Conservation (phyloP, 2,888 invertebrate species). For the Mesorhabditis spiculigera region DNA sequence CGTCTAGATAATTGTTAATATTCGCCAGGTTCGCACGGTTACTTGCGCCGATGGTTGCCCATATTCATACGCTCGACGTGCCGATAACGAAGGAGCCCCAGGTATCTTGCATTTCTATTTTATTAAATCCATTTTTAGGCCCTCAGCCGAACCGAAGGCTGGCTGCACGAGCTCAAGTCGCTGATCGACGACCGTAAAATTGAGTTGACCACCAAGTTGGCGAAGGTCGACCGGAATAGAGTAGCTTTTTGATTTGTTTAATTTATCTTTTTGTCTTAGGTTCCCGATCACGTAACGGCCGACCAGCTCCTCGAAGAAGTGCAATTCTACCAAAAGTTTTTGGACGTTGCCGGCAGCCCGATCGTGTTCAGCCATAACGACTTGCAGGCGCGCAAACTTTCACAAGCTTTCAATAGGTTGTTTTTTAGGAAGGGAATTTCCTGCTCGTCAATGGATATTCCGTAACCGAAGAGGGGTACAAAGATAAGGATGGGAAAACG, state of each 20-base stretch:
- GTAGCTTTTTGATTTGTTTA: constrained; percentile 13
- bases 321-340: constrained; percentile 36
- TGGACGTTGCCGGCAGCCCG: constrained; percentile 62
- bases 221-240: constrained; percentile 26
- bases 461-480: constrained; percentile 28
- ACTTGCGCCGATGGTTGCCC: constrained; percentile 87
- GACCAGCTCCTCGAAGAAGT: constrained; percentile 37
- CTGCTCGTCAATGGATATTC: constrained; percentile 31
- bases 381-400: constrained; percentile 45
- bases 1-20: not conserved
- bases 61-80: constrained; percentile 80
- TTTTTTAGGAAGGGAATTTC: constrained; percentile 37
- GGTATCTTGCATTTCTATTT: constrained; percentile 77
- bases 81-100: constrained; percentile 89
- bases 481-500: constrained; percentile 19
- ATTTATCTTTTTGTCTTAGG: constrained; percentile 22
- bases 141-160: not conserved
- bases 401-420: not conserved
- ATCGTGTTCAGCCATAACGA: constrained; percentile 66
- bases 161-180: not conserved
- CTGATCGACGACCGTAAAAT: not conserved
- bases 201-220: constrained; percentile 10
- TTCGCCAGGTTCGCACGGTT: constrained; percentile 65
- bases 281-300: constrained; percentile 28
- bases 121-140: not conserved